Percentiles rank a stretch among this genome's conserved stretches.
Conservation (phyloP, 2,113 vertebrate genomes). For the Empidonax traillii region DNA sequence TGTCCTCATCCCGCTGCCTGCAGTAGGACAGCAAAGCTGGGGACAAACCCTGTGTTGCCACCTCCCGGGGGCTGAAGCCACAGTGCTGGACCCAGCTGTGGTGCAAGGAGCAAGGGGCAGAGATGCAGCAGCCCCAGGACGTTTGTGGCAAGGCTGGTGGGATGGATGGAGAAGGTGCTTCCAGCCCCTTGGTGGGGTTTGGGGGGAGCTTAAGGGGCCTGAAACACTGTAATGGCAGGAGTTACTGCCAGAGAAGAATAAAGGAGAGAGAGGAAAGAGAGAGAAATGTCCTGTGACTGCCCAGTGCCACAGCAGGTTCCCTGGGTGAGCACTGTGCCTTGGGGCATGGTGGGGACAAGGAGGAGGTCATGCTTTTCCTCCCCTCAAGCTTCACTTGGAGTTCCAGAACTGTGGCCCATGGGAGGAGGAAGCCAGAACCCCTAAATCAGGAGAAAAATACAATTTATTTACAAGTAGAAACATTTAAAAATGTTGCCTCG, state of each 20-base stretch:
- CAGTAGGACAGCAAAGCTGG: background rate
- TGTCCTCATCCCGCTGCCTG: background rate
- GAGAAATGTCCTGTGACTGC: background rate
- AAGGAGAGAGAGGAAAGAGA: background rate
- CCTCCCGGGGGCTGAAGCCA: background rate
- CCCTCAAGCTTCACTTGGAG: fast-evolving
- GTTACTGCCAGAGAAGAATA: background rate
- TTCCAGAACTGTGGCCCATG: background rate
- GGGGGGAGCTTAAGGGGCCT: background rate
- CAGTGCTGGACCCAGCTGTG: background rate
- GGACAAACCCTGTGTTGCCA: background rate
- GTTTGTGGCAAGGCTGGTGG: background rate
- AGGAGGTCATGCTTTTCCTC: background rate
- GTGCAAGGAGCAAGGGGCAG: background rate
- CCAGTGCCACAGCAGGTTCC: background rate
- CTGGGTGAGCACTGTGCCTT: too few relatives aligned
- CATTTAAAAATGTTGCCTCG: slow-evolving; percentile 26
- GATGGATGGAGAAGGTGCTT: too few relatives aligned
- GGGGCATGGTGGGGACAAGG: background rate
- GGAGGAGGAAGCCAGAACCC: background rate
- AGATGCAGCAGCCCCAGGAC: fast-evolving
- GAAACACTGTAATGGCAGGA: background rate
- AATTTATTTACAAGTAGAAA: slow-evolving; percentile 70
- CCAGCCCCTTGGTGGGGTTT: fast-evolving
- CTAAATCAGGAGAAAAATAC: slow-evolving; percentile 51